Evolutionary conservation across 2,113 vertebrate genomes (phyloP).

Genomic region (Alosa alosa): DNA sequence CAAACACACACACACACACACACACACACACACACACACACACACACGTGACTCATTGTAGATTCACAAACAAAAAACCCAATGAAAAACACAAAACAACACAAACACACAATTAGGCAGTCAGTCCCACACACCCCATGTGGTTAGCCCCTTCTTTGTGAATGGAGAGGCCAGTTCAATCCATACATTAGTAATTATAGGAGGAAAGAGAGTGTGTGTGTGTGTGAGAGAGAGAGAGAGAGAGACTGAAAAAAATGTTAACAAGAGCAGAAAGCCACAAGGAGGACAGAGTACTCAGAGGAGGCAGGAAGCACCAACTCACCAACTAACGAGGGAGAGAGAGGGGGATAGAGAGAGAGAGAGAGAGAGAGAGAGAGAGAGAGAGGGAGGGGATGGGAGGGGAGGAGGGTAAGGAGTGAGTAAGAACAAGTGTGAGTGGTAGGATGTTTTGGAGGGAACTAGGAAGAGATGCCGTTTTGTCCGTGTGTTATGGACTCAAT

Average conservation of each 20-base stretch:
- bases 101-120: background rate
- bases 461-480: background rate
- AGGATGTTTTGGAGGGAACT: background rate
- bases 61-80: background rate
- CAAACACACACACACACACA: background rate
- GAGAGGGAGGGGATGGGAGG: constrained; percentile 3
- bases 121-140: constrained; percentile 12
- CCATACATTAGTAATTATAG: constrained; percentile 35
- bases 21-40: background rate
- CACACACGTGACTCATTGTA: background rate
- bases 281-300: background rate
- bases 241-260: background rate
- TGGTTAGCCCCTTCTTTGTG: constrained; percentile 15
- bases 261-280: background rate
- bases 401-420: constrained; percentile 49
- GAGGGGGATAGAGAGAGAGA: background rate
- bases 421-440: constrained; percentile 21
- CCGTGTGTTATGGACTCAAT: background rate
- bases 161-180: constrained; percentile 14
- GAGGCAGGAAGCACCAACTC: background rate
- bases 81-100: background rate
- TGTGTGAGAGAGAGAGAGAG: constrained; percentile 19
- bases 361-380: background rate
- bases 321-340: background rate
- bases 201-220: constrained; percentile 44